phyloP scores from a whole-genome alignment of 1,140 invertebrate species.

The Mya arenaria region DNA sequence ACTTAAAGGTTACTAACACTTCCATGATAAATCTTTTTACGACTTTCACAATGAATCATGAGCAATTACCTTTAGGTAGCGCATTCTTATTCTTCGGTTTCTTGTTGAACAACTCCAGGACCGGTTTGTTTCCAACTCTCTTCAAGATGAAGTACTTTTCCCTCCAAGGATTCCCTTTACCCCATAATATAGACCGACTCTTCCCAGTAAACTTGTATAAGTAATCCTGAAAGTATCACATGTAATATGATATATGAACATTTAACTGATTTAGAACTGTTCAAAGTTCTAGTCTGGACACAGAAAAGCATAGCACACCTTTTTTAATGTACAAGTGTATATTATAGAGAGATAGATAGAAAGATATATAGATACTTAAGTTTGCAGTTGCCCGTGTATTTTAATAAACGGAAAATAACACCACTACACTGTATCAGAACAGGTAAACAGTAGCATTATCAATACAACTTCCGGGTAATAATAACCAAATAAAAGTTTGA shows the following conservation, averaged over 20 bases:
- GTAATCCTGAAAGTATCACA: slow-evolving; percentile 69
- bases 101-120: slow-evolving; percentile 73
- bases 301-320: neutral
- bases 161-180: slow-evolving; percentile 70
- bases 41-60: too few species aligned
- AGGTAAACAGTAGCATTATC: too few species aligned
- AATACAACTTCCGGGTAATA: too few species aligned
- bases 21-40: too few species aligned
- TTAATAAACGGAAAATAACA: too few species aligned
- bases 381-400: too few species aligned
- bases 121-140: slow-evolving; percentile 65
- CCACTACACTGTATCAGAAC: too few species aligned
- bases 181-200: slow-evolving; percentile 61
- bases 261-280: neutral
- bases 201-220: slow-evolving; percentile 71
- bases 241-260: neutral
- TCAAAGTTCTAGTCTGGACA: neutral
- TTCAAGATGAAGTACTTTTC: slow-evolving; percentile 72
- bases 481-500: too few species aligned
- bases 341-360: too few species aligned
- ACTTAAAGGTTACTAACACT: too few species aligned
- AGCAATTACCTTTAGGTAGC: slow-evolving; percentile 65
- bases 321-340: neutral
- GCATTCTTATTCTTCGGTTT: slow-evolving; percentile 71
- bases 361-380: too few species aligned